Percentiles rank a stretch among this genome's conserved stretches.
Conservation (phyloP, 2,113 vertebrate genomes). For the Microcebus ravelobensis region DNA sequence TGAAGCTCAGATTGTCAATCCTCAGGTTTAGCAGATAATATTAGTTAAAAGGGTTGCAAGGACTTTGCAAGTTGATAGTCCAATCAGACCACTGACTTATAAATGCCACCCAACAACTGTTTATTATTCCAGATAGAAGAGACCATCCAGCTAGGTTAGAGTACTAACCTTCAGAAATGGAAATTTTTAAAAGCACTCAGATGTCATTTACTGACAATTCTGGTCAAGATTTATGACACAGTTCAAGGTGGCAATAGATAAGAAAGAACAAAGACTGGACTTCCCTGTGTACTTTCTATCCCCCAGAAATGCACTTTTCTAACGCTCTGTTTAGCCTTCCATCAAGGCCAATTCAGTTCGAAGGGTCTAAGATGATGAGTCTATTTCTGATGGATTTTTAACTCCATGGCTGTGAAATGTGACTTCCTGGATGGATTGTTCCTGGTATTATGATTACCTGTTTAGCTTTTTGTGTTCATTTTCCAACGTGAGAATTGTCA, state of each 20-base stretch:
- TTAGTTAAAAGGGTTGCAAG: constrained; percentile 78
- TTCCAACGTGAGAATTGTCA: background rate
- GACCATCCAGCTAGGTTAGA: background rate
- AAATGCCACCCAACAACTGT: constrained; percentile 69
- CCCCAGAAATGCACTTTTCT: constrained; percentile 9
- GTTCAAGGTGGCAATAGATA: constrained; percentile 33
- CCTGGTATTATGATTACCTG: background rate
- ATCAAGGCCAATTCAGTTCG: background rate
- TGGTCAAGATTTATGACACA: constrained; percentile 40
- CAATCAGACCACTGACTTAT: constrained; percentile 58
- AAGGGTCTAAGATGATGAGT: background rate
- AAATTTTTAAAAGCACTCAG: constrained; percentile 46
- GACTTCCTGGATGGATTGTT: background rate
- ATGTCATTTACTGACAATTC: constrained; percentile 18
- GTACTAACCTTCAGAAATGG: constrained; percentile 12
- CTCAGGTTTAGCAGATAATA: constrained; percentile 57
- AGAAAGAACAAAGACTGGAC: background rate
- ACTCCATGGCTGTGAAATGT: background rate
- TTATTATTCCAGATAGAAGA: constrained; percentile 58
- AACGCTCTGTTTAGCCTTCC: background rate
- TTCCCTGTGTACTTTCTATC: background rate
- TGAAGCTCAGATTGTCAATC: constrained; percentile 68
- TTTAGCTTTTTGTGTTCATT: background rate
- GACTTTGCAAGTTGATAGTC: constrained; percentile 57
- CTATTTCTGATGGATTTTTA: background rate